A percentile compares a stretch with the other conserved stretches of the same genome.
These are phyloP conservation scores for Pristionchus maxplancki DNA, from an alignment of 2,888 invertebrate genomes.

Conservation along the genomic window DNA sequence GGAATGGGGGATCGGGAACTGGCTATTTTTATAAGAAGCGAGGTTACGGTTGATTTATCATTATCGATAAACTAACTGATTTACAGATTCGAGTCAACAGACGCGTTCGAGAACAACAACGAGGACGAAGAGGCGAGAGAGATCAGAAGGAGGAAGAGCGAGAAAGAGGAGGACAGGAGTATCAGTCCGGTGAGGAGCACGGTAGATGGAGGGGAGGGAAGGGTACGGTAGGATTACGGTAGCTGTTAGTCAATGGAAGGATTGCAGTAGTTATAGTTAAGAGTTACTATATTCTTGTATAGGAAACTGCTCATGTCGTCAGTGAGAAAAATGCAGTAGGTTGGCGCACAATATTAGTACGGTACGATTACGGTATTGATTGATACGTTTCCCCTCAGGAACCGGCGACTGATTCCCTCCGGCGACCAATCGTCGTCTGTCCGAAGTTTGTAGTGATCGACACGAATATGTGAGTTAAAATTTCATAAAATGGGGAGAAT, in stretches of 20 bases:
- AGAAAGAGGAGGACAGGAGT: conserved; percentile 47
- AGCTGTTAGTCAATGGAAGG: background rate
- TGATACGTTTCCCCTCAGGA: conserved; percentile 2
- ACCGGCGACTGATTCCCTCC: background rate
- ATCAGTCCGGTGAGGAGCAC: conserved; percentile 41
- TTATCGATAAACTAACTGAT: background rate
- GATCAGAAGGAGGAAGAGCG: conserved; percentile 22
- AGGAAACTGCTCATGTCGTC: no score
- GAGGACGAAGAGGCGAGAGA: conserved; percentile 13
- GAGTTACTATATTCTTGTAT: no score
- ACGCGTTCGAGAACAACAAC: conserved; percentile 35
- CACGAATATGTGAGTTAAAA: conserved; percentile 36
- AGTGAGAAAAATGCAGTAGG: no score
- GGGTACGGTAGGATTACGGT: background rate
- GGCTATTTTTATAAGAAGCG: background rate
- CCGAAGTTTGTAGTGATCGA: conserved; percentile 48
- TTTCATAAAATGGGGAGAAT: background rate
- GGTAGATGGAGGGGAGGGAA: background rate
- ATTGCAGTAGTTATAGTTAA: background rate
- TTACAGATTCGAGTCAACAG: conserved; percentile 45
- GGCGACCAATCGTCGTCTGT: conserved; percentile 46
- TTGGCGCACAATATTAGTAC: no score
- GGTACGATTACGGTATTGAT: background rate
- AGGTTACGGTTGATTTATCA: background rate
- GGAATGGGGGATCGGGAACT: background rate